phyloP scores from a whole-genome alignment of 2,888 invertebrate species.

The Bhutanitis thaidina region DNA sequence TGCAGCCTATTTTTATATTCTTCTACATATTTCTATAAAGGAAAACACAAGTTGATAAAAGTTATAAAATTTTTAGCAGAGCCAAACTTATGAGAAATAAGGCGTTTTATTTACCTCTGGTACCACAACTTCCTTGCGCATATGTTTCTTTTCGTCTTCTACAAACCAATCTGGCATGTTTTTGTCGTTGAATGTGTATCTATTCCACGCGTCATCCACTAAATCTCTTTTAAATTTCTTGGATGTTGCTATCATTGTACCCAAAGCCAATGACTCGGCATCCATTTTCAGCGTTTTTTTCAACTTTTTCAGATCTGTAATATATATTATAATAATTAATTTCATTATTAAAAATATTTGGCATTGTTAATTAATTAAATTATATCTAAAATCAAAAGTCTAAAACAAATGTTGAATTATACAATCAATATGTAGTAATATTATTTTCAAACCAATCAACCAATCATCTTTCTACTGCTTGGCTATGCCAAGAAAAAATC shows the following conservation, averaged over 20 bases:
- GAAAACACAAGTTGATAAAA: conserved; percentile 11
- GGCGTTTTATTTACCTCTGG: conserved; percentile 81
- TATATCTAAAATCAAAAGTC: too few species aligned
- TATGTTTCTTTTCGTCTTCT: conserved; percentile 95
- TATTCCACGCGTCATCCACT: conserved; percentile 94
- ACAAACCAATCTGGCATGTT: conserved; percentile 97
- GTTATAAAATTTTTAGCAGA: too few species aligned
- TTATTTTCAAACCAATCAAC: too few species aligned
- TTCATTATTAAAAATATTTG: too few species aligned
- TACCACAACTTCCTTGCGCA: conserved; percentile 90
- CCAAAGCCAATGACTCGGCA: conserved; percentile 94
- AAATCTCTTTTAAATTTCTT: conserved; percentile 94
- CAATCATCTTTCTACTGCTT: too few species aligned
- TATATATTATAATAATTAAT: too few species aligned
- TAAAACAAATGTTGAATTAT: too few species aligned
- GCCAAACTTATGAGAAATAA: too few species aligned
- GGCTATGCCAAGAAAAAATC: too few species aligned
- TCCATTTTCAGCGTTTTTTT: conserved; percentile 86
- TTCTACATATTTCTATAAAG: conserved; percentile 85
- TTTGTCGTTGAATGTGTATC: conserved; percentile 94
- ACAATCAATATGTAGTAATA: too few species aligned
- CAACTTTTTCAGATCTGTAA: conserved; percentile 66
- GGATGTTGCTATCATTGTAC: conserved; percentile 93
- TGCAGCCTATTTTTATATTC: conserved; percentile 91
- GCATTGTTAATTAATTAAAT: too few species aligned